Evolutionary conservation across 2,113 vertebrate genomes (phyloP), one percentile per base, ranked within the genome.

Genomic region (Vanacampus margaritifer): DNA sequence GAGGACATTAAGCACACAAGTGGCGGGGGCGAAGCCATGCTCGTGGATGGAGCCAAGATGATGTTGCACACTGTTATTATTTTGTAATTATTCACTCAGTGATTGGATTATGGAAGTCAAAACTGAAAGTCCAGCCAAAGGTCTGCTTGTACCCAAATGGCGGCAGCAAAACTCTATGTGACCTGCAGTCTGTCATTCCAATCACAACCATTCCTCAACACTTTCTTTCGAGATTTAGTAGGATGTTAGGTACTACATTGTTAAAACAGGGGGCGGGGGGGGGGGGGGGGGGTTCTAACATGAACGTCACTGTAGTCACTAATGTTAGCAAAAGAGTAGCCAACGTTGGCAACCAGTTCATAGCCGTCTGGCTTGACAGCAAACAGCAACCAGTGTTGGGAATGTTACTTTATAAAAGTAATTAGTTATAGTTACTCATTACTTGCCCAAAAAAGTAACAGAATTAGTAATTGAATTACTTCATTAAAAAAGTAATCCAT

Each of bases 1-100:
- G 90, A 92, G 90, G 91, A 92, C 91, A 92, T 93, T 92, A 92
- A 91, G 89, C 89, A 89, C 84, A 84, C 81, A 76, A 84, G 88
- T 84, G 76, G 76, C 80, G 67, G 85, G 86, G 80, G 72, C n/a
- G 68, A 88, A 85, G 87, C 85, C 86, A 77, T 84, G 83, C 84
- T 77, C 73, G 74, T 78, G 75, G 80, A 86, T 85, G 78, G 79
- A 83, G 84, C 86, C 82, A 79, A 79, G 79, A 88, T 81, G 81
- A 86, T 85, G 84, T 86, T 78, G 83, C 78, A 73, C 75, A 23
- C 57, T 26, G 75, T 87, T 84, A 84, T 85, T 86, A 84, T 84
- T 85, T 79, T 75, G 69, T 82, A 84, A 88, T 90, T 89, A 86
- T 85, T 89, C 81, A 84, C 75, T 67, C 72, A 61, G 73, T 79